Evolutionary conservation across 1,140 invertebrate genomes (phyloP).

Genomic region (Alviniconcha marisindica): DNA sequence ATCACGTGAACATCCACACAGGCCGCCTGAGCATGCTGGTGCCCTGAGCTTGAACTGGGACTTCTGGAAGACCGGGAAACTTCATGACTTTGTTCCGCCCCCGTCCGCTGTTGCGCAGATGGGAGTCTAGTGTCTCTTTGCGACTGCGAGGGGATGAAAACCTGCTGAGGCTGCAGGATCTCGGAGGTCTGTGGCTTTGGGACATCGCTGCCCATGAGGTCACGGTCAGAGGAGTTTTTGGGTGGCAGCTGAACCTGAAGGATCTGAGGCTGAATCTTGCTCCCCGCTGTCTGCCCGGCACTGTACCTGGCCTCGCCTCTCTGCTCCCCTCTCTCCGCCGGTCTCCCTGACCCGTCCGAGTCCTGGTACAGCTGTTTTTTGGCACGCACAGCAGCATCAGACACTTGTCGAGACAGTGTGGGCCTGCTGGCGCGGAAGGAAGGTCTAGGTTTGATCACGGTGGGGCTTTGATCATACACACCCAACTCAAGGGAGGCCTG

Average conservation of each 20-base stretch:
- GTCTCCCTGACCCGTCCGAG: not conserved
- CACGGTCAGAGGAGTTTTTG: not conserved
- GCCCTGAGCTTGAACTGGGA: not conserved
- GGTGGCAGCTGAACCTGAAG: conserved; percentile 30
- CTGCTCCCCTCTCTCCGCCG: not conserved
- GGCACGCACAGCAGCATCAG: conserved; percentile 29
- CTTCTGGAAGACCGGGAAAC: conserved; percentile 17
- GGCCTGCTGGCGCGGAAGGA: conserved; percentile 20
- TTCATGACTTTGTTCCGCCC: not conserved
- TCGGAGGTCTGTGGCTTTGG: conserved; percentile 26
- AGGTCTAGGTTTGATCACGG: conserved; percentile 19
- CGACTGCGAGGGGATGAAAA: not conserved
- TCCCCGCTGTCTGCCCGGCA: not conserved
- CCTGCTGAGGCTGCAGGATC: conserved; percentile 15
- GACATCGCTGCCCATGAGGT: conserved; percentile 35
- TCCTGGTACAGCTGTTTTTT: conserved; percentile 23
- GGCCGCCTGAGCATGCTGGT: not conserved
- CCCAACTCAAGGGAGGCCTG: conserved; percentile 6
- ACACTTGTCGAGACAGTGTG: conserved; percentile 27
- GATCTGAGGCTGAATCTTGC: conserved; percentile 23
- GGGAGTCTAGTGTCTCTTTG: not conserved
- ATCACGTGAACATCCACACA: not conserved
- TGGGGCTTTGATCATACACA: conserved; percentile 21
- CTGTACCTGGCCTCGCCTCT: not conserved
- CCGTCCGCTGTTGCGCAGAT: not conserved